These are phyloP conservation scores for Caradrina clavipalpis DNA, from an alignment of 2,888 invertebrate genomes.

Conservation along the genomic window DNA sequence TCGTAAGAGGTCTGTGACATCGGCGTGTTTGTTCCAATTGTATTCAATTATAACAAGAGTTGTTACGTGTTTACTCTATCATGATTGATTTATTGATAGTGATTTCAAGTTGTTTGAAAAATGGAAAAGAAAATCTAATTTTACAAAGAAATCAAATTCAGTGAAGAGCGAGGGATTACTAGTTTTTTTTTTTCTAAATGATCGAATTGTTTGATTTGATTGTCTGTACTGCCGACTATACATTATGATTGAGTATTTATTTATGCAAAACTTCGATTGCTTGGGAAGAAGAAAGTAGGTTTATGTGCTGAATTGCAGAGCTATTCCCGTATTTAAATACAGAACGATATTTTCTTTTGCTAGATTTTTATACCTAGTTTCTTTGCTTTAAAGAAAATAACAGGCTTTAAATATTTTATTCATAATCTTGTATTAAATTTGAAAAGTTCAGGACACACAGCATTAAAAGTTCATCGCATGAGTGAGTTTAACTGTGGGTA, in stretches of 20 bases:
- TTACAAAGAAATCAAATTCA: not conserved
- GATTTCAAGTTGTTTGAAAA: constrained; percentile 4
- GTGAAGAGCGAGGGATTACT: not conserved
- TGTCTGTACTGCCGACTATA: not conserved
- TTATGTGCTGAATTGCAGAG: no score
- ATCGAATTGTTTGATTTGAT: not conserved
- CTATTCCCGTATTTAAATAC: no score
- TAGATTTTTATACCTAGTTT: not conserved
- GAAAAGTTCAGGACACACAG: not conserved
- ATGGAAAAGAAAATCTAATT: not conserved
- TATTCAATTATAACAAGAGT: constrained; percentile 34
- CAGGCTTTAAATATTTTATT: not conserved
- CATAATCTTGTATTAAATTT: not conserved
- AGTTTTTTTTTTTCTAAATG: not conserved
- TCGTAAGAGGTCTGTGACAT: constrained; percentile 22
- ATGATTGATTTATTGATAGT: constrained; percentile 8
- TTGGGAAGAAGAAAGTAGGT: not conserved
- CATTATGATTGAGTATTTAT: not conserved
- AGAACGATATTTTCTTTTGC: not conserved
- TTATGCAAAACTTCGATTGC: not conserved
- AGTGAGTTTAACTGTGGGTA: constrained; percentile 17
- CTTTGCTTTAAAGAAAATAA: not conserved
- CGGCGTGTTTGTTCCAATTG: constrained; percentile 25
- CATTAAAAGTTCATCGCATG: constrained; percentile 4
- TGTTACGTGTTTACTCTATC: not conserved